Evolutionary conservation across 1,140 invertebrate genomes (phyloP).

Genomic region (Drosophila punjabiensis): DNA sequence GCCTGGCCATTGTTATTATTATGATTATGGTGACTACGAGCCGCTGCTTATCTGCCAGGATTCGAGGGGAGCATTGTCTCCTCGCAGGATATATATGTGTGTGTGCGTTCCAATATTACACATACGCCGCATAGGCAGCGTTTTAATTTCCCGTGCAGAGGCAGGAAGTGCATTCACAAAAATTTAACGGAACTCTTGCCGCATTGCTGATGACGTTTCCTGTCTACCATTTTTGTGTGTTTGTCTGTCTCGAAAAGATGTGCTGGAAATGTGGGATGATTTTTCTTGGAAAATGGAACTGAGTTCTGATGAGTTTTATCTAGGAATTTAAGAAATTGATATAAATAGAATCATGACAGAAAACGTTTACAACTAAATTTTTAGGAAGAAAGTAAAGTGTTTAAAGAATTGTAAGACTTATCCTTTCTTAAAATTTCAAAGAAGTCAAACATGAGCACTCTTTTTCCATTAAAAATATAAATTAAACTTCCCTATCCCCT

Average conservation of each 20-base stretch:
- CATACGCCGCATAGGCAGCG: constrained; percentile 71
- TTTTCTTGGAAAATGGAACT: neutral
- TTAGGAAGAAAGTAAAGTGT: no score
- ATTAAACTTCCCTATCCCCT: no score
- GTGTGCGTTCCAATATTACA: constrained; percentile 71
- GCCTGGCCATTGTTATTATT: constrained; percentile 45
- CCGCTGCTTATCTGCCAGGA: constrained; percentile 39
- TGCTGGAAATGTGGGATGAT: neutral
- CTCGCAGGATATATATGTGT: constrained; percentile 41
- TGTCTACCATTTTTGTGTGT: constrained; percentile 28
- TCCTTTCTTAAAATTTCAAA: neutral
- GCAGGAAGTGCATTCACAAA: constrained; percentile 36
- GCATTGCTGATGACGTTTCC: constrained; percentile 49
- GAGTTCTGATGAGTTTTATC: neutral
- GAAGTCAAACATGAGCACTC: neutral
- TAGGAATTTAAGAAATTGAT: neutral
- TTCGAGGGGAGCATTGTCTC: constrained; percentile 36
- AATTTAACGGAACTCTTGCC: constrained; percentile 45
- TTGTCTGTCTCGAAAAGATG: neutral
- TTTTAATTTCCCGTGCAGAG: constrained; percentile 56
- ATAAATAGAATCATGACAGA: no score
- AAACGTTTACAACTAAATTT: no score
- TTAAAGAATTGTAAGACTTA: neutral
- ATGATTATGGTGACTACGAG: constrained; percentile 41
- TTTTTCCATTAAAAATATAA: neutral